Evolutionary conservation across 2,113 vertebrate species (phyloP).

Genomic region (Colossoma macropomum): DNA sequence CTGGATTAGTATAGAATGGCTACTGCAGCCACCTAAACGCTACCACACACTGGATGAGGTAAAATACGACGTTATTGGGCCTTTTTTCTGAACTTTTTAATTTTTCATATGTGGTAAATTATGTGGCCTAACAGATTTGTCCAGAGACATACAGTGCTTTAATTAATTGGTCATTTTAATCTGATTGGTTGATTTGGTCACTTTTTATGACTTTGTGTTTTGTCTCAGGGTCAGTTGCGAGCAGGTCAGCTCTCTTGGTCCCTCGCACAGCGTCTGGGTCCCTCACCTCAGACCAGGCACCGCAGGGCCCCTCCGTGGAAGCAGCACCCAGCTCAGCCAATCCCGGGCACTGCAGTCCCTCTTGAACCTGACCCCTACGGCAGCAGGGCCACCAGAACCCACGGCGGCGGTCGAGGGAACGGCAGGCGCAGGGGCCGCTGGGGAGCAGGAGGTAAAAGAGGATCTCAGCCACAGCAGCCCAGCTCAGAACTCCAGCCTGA

Average conservation of each 20-base stretch:
- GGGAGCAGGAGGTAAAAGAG: neutral
- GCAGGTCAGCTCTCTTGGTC: conserved; percentile 1
- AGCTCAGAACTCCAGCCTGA: neutral
- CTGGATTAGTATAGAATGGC: too few relatives aligned
- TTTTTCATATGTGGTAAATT: too few relatives aligned
- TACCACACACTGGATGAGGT: too few relatives aligned
- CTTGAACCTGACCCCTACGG: neutral
- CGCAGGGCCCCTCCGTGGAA: neutral
- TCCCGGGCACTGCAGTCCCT: neutral
- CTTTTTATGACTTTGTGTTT: neutral
- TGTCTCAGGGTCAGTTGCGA: neutral
- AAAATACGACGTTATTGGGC: too few relatives aligned
- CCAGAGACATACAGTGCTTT: too few relatives aligned
- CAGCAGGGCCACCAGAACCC: neutral
- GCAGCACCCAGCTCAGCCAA: neutral
- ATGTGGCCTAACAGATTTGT: too few relatives aligned
- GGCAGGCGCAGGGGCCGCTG: conserved; percentile 3
- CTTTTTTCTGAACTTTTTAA: too few relatives aligned
- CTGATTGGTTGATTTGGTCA: too few relatives aligned
- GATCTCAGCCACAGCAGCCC: neutral
- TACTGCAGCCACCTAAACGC: too few relatives aligned
- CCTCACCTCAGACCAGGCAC: conserved; percentile 2
- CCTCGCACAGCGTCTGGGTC: conserved; percentile 28
- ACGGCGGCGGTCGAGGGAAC: neutral
- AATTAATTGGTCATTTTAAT: too few relatives aligned